Percentiles rank a stretch among this genome's conserved stretches.
phyloP scores from a whole-genome alignment of 1,140 invertebrate genomes.

The Atopsyche davidsoni region DNA sequence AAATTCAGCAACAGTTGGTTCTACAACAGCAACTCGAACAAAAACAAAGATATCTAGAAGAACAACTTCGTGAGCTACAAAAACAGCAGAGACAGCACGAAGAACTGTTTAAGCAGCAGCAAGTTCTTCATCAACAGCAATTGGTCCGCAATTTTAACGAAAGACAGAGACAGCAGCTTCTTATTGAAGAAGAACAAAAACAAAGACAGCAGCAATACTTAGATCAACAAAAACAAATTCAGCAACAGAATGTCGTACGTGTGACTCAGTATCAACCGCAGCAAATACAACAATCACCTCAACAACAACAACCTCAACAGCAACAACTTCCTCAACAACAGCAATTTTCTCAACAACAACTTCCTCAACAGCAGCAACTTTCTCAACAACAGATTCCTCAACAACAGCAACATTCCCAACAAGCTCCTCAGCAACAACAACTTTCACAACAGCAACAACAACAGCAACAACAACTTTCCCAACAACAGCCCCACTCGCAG shows the following conservation, averaged over 20 bases:
- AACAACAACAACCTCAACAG: slow-evolving; percentile 31
- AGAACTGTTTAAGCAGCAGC: slow-evolving; percentile 57
- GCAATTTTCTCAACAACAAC: slow-evolving; percentile 32
- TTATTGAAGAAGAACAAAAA: slow-evolving; percentile 41
- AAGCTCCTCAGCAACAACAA: slow-evolving; percentile 7
- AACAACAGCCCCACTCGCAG: slow-evolving; percentile 30
- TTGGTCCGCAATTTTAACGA: slow-evolving; percentile 26
- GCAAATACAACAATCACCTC: slow-evolving; percentile 32
- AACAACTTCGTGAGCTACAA: slow-evolving; percentile 60
- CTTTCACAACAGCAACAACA: slow-evolving; percentile 31
- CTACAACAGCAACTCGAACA: slow-evolving; percentile 58
- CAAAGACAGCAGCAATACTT: slow-evolving; percentile 29
- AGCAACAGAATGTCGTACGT: slow-evolving; percentile 32
- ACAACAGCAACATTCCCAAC: slow-evolving; percentile 21
- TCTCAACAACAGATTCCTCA: slow-evolving; percentile 31
- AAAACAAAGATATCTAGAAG: slow-evolving; percentile 62
- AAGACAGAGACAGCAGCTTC: slow-evolving; percentile 43
- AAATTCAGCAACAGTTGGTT: slow-evolving; percentile 39
- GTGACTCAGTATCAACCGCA: slow-evolving; percentile 32
- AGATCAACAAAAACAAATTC: slow-evolving; percentile 37
- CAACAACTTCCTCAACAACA: slow-evolving; percentile 29
- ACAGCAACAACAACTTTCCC: slow-evolving; percentile 32
- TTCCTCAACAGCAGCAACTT: slow-evolving; percentile 38
- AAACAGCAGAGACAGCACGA: slow-evolving; percentile 65
- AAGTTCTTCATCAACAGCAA: slow-evolving; percentile 51